Evolutionary conservation across 2,888 invertebrate species (phyloP), one percentile per base, ranked within the genome.

Genomic region (Plagodis pulveraria): DNA sequence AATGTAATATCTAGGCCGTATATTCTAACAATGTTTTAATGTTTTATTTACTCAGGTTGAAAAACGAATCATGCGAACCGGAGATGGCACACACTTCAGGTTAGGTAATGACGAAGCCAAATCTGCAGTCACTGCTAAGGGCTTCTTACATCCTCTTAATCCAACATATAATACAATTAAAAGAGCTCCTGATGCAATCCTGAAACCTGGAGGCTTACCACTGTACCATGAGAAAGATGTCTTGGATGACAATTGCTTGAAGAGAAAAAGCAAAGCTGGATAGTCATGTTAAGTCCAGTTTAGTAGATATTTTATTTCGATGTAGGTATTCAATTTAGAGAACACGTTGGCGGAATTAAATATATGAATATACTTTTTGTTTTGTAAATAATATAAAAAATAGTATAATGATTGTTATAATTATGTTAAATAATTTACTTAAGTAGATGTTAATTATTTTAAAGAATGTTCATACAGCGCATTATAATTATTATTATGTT

Each of bases 51-150:
- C 6, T 6, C 12, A 92, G 91, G 90, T 96, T 0, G 77, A 84
- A 62, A 94, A 94, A 62, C 90, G 96, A 38, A 93, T 94, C 6
- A 67, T 87, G 9, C 89, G 94, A 65, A 94, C 95, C 0, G 96
- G 96, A 0, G 96, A 96, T 72, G 95, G 95, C 0, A 93, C 89
- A 0, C 95, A 95, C 72, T 93, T 91, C 45, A 76, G 84, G 2
- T 92, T 94, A 6, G 93, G 93, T 0, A 83, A 76, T 34, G 88
- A 91, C 0, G 83, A 85, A 42, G 83, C 80, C 0, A 83, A 69
- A 52, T 62, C 74, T 2, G 72, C 78, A 0, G 86, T 89, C 0
- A 84, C 80, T 0, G 86, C 89, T 1, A 47, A 76, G 0, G 89
- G 89, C 0, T 74, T 80, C 2, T 43, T 87, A 4, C 92, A 93